Base-by-base conservation (phyloP, 2,113 vertebrate genomes). In the Benitochromis conjunctus region DNA sequence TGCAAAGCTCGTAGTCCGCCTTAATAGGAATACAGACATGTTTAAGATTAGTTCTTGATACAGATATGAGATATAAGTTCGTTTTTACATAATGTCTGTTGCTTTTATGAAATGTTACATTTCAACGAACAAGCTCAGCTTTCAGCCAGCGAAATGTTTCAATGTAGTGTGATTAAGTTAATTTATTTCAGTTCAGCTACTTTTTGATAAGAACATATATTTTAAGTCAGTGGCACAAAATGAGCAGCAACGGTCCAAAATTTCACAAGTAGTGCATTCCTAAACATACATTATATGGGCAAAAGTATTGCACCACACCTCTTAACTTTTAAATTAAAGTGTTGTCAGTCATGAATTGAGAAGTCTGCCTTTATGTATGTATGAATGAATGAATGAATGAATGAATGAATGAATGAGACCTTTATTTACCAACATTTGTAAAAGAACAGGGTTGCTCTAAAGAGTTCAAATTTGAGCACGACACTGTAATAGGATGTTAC, bases 351-450 rank as follows among this genome's bases (percentile, higher is more conserved):
- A 2, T 11, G 36, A 13, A 21, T 38, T 19, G 41, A 58, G 7
- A 7, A 31, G 62, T 21, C 62, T 41, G 10, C 36, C 11, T 66
- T 66, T n/a, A n/a, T n/a, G n/a, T n/a, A n/a, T n/a, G n/a, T n/a
- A n/a, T n/a, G n/a, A n/a, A n/a, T n/a, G n/a, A n/a, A n/a, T n/a
- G n/a, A n/a, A n/a, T n/a, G n/a, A n/a, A n/a, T n/a, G n/a, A n/a
- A n/a, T n/a, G n/a, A n/a, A n/a, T n/a, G n/a, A n/a, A n/a, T n/a
- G n/a, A n/a, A n/a, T n/a, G n/a, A n/a, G n/a, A n/a, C n/a, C n/a
- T n/a, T n/a, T n/a, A n/a, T n/a, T n/a, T 26, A 26, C 26, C 26
- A 38, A 0, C 1, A 0, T 66, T 21, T 66, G 34, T 9, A 6
- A 66, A 66, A 66, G 36, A 38, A n/a, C n/a, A 38, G 34, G 34